phyloP scores from a whole-genome alignment of 2,888 invertebrate genomes.

The Exephanes ischioxanthus region DNA sequence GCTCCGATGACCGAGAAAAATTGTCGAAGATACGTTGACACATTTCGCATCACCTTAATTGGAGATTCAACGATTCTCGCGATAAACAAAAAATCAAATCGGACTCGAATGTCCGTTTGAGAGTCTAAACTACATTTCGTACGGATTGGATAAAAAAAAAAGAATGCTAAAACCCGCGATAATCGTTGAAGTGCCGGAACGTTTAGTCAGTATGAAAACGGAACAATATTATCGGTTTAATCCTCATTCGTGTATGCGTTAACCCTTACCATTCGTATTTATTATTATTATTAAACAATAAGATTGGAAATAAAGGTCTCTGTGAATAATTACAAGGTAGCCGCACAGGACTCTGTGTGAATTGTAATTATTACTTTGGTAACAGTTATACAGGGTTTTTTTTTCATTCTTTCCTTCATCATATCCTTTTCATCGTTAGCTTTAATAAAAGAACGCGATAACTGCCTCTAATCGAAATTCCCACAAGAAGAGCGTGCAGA shows the following conservation, averaged over 20 bases:
- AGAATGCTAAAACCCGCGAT: slow-evolving; percentile 22
- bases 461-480: neutral
- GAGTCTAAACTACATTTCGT: slow-evolving; percentile 34
- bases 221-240: slow-evolving; percentile 50
- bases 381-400: slow-evolving; percentile 23
- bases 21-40: neutral
- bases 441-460: neutral
- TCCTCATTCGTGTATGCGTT: slow-evolving; percentile 49
- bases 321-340: slow-evolving; percentile 37
- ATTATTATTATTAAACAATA: slow-evolving; percentile 57
- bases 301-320: slow-evolving; percentile 55
- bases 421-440: neutral
- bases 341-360: slow-evolving; percentile 22
- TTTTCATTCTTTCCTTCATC: neutral
- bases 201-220: slow-evolving; percentile 39
- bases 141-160: slow-evolving; percentile 2
- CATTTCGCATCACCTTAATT: slow-evolving; percentile 7
- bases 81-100: slow-evolving; percentile 15
- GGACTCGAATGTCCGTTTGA: slow-evolving; percentile 20
- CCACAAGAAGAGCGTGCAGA: slow-evolving; percentile 8
- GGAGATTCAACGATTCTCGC: slow-evolving; percentile 60
- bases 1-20: neutral
- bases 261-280: slow-evolving; percentile 37
- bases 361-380: slow-evolving; percentile 21
- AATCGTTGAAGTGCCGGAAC: slow-evolving; percentile 59